Conservation (phyloP, 1,140 invertebrate species). For the Myzus persicae region DNA sequence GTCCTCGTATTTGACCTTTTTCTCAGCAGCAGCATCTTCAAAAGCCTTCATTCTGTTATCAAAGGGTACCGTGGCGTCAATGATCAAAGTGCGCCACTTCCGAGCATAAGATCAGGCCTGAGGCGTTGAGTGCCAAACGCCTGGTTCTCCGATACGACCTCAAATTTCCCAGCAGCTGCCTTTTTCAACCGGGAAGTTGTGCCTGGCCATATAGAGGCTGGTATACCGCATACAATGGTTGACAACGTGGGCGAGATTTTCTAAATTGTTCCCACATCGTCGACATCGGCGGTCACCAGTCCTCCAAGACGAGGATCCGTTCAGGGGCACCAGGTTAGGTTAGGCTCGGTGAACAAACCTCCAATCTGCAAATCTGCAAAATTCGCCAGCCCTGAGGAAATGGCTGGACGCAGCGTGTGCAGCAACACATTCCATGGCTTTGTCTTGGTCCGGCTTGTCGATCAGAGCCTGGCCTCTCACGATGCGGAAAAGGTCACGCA, state of each 20-base stretch:
- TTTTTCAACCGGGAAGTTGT: neutral
- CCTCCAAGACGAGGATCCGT: slow-evolving; percentile 41
- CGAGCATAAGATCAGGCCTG: neutral
- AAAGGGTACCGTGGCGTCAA: neutral
- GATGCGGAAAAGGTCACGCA: too few relatives aligned
- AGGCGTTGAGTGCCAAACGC: neutral
- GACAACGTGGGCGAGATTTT: neutral
- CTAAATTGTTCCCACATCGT: neutral
- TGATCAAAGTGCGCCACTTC: neutral
- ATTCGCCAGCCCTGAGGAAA: slow-evolving; percentile 33
- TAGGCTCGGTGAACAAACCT: slow-evolving; percentile 62
- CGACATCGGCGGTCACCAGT: neutral
- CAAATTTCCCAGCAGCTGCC: neutral
- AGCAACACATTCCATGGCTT: too few relatives aligned
- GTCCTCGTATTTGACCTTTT: neutral
- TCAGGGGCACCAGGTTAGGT: slow-evolving; percentile 59
- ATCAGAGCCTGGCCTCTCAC: too few relatives aligned
- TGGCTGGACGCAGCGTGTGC: too few relatives aligned
- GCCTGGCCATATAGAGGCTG: neutral
- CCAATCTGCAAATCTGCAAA: slow-evolving; percentile 62
- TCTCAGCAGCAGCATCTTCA: neutral
- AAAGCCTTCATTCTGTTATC: neutral
- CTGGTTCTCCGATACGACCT: neutral
- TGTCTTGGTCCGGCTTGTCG: too few relatives aligned
- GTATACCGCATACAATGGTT: neutral